These are phyloP conservation scores for Heteropelma amictum DNA, from an alignment of 2,888 invertebrate species.

Conservation along the genomic window DNA sequence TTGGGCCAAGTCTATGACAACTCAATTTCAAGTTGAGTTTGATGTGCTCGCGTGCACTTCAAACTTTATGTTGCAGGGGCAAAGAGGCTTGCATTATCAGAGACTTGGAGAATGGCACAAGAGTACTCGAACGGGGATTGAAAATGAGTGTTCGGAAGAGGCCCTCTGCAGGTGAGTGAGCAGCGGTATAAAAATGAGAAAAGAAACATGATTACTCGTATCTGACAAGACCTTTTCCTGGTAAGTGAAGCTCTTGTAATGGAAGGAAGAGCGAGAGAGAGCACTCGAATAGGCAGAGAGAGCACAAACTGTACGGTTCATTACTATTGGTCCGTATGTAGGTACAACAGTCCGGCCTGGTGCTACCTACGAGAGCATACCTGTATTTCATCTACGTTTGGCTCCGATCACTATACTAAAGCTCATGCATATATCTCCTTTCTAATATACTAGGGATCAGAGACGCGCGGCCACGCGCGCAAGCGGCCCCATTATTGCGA, in stretches of 20 bases:
- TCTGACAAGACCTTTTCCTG: conserved; percentile 1
- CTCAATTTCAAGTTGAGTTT: conserved; percentile 76
- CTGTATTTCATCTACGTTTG: not conserved
- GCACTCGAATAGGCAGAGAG: conserved; percentile 29
- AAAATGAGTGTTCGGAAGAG: not conserved
- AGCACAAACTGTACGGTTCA: conserved; percentile 57
- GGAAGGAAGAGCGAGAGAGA: conserved; percentile 39
- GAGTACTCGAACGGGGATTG: not conserved
- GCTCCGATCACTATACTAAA: conserved; percentile 1
- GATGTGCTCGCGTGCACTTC: conserved; percentile 75
- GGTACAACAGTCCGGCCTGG: conserved; percentile 53
- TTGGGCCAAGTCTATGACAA: conserved; percentile 74
- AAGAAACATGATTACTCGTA: conserved; percentile 8
- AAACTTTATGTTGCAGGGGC: conserved; percentile 62
- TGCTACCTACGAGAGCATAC: not conserved
- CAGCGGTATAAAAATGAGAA: conserved; percentile 1
- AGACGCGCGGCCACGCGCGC: too few species aligned
- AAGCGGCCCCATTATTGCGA: too few species aligned
- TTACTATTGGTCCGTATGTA: conserved; percentile 57
- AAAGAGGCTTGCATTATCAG: not conserved
- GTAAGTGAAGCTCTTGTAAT: not conserved
- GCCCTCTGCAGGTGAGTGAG: not conserved
- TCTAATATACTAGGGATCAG: not conserved
- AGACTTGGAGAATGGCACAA: not conserved
- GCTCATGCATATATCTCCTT: not conserved